Conservation (phyloP, 2,113 vertebrate species). For the Numida meleagris region DNA sequence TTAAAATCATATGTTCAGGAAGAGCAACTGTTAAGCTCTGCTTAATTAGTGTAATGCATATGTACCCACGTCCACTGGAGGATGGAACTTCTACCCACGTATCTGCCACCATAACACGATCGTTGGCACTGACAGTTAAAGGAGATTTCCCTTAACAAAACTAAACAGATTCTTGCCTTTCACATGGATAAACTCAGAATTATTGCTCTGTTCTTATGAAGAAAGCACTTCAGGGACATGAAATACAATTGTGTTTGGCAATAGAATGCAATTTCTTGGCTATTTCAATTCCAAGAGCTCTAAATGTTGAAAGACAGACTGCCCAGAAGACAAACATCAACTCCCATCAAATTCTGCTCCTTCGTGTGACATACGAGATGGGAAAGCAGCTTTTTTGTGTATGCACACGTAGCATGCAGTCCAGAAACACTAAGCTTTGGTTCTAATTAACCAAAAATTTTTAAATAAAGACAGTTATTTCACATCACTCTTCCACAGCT, state of each 20-base stretch:
- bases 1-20: slow-evolving; percentile 52
- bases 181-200: slow-evolving; percentile 17
- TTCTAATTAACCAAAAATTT: background rate
- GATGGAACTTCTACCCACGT: slow-evolving; percentile 22
- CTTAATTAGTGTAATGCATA: slow-evolving; percentile 22
- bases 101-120: background rate
- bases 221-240: background rate
- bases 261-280: background rate
- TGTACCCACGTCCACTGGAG: background rate
- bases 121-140: background rate
- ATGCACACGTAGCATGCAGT: background rate
- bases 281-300: background rate
- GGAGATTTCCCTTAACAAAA: slow-evolving; percentile 13
- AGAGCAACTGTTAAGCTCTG: background rate
- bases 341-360: background rate
- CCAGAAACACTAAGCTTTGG: background rate
- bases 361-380: background rate
- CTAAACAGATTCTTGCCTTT: background rate
- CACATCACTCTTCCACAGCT: background rate
- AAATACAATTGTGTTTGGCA: background rate
- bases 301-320: background rate
- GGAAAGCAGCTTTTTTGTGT: background rate
- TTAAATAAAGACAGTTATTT: background rate
- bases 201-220: background rate
- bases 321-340: background rate